Base-by-base conservation (phyloP, 2,113 vertebrate species). In the Paratilapia polleni region DNA sequence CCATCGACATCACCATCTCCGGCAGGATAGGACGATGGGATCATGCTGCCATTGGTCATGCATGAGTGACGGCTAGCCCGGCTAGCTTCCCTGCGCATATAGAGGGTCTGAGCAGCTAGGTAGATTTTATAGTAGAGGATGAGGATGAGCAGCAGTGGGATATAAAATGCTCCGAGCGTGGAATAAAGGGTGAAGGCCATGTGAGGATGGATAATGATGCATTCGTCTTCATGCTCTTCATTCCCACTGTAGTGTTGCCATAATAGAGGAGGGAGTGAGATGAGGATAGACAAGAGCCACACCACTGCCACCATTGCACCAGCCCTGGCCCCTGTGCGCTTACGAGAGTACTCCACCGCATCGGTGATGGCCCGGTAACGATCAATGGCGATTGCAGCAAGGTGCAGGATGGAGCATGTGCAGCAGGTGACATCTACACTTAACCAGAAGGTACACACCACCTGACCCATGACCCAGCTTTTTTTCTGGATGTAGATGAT, bases 101-200 rank as follows among this genome's bases (percentile, higher is more conserved):
- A 97, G 56, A 99, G 97, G 4, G 95, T 98, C 93, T 98, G 97
- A 89, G 98, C 98, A 1, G 98, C 98, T 64, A 95, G 96, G 92
- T 99, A 99, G 93, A 99, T 99, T 95, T 99, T 99, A 91, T 99
- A 99, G 90, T 99, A 99, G 85, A 99, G 98, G 88, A 99, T 98
- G 90, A 99, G 95, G 90, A 99, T 99, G 90, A 99, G 94, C 79
- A 97, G 92, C 28, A 99, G 91, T 0, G 98, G 98, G 84, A 99
- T 98, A 89, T 99, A 99, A 95, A 99, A 99, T 6, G 98, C 98
- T 38, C 98, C 98, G 41, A 99, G 97, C 0, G 98, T 99, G 43
- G 97, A 97, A 87, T 99, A 99, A 92, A 99, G 95, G 22, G 97
- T 98, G 85, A 91, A 99, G 77, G 96, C 95, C 15, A 99, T 97